Percentiles rank a stretch among this genome's conserved stretches.
These are phyloP conservation scores for Premnoplex brunnescens DNA, from an alignment of 2,797 vertebrate genomes.

Conservation along the genomic window DNA sequence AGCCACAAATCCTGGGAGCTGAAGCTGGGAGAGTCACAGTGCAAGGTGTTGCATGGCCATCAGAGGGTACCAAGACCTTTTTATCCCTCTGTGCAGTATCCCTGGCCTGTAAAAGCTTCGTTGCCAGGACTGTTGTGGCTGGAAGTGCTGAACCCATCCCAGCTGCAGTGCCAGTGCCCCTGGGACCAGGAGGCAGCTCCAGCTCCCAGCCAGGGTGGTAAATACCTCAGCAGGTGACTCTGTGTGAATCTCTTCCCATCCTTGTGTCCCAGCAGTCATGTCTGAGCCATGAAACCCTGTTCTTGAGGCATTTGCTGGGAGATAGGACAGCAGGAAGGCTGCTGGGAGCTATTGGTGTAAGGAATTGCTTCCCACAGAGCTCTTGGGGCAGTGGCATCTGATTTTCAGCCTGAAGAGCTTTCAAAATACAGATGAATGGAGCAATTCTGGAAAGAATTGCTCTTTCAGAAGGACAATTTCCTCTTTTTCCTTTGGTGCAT, in stretches of 20 bases:
- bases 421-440: not conserved
- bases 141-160: not conserved
- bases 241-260: not conserved
- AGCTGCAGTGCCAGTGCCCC: fast-evolving
- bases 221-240: not conserved
- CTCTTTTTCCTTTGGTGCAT: not conserved
- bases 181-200: not conserved
- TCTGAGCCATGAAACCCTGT: not conserved
- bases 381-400: not conserved
- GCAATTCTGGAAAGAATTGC: not conserved
- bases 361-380: not conserved
- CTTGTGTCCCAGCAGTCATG: fast-evolving
- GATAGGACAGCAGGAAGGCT: not conserved
- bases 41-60: not conserved
- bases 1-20: not conserved
- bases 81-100: not conserved
- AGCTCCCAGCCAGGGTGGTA: not conserved
- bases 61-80: not conserved
- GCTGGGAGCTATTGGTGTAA: not conserved
- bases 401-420: not conserved
- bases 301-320: fast-evolving
- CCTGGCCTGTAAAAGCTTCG: not conserved
- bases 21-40: not conserved
- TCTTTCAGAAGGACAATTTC: not conserved
- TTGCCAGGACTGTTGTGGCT: fast-evolving